A percentile compares a stretch with the other conserved stretches of the same genome.
Conservation (phyloP, 1,140 invertebrate species). For the Rhysida immarginata region DNA sequence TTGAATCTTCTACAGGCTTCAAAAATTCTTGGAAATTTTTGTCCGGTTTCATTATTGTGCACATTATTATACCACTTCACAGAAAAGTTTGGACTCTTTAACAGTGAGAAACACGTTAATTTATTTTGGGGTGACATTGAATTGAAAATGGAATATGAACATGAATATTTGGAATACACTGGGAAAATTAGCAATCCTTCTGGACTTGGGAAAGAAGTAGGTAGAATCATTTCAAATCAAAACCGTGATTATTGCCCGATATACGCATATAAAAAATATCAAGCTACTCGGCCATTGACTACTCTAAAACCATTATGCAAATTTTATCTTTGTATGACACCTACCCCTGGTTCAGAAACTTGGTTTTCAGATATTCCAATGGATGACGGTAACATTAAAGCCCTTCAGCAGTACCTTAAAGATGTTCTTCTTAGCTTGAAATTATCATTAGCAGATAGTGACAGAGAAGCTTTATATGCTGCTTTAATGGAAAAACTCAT, state of each 20-base stretch:
- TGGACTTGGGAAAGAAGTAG: too few species aligned
- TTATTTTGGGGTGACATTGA: neutral
- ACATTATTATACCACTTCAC: neutral
- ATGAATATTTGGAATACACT: neutral
- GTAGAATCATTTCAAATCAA: too few species aligned
- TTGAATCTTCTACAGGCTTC: neutral
- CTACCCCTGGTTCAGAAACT: neutral
- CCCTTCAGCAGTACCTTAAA: neutral
- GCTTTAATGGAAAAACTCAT: neutral
- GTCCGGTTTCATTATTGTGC: neutral
- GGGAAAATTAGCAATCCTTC: too few species aligned
- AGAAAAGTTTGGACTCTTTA: neutral
- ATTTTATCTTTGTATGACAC: neutral
- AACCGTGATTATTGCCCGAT: too few species aligned
- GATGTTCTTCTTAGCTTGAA: neutral
- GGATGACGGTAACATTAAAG: neutral
- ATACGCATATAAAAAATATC: neutral
- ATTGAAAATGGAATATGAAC: neutral
- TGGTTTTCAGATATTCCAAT: neutral
- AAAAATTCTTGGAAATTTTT: neutral
- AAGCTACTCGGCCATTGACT: neutral
- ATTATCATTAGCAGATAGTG: neutral
- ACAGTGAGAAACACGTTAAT: neutral
- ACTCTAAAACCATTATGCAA: neutral
- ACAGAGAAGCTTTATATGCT: neutral